Base-by-base conservation (phyloP, 2,888 invertebrate species). In the Villa cingulata region DNA sequence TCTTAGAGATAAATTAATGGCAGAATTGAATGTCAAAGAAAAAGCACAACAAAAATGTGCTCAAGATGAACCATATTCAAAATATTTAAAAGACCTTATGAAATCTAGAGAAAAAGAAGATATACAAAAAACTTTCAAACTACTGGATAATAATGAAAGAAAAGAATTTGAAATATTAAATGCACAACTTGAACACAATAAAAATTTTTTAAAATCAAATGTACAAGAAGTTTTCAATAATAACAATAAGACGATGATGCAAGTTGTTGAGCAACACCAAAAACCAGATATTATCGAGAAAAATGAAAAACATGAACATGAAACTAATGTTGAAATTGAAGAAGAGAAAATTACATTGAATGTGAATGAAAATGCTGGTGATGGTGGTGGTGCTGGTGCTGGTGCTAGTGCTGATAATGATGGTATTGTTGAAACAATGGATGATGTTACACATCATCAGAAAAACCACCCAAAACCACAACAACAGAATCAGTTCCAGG, bases 291-390 rank as follows among this genome's bases (percentile, higher is more conserved):
- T 12, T n/a, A 19, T 40, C 18, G 34, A 34, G 45, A 37, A 48
- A 19, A 17, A 37, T 19, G 38, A 23, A 7, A 23, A 6, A 7
- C 23, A 7, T 15, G 64, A 64, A 48, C 63, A 63, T 47, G 57
- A 59, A 9, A 62, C 61, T 39, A 57, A 63, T 51, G 64, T 62
- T 45, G 60, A 62, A 57, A 62, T 63, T 54, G 62, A 64, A 51
- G 59, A 62, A 47, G 62, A 64, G 53, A 42, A 64, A 52, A 56
- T 63, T 44, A 62, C 60, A 46, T 62, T 63, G 12, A 62, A 63
- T 4, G 63, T 62, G 51, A 61, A 62, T 53, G 55, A 63, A 44
- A 55, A 63, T 17, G 55, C 54, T 15, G 62, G 62, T 48, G 59
- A 61, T 40, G 53, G 50, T 32, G 51, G 41, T 29, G 41, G 27